phyloP scores from a whole-genome alignment of 2,888 invertebrate species.

The Hybos culiciformis region DNA sequence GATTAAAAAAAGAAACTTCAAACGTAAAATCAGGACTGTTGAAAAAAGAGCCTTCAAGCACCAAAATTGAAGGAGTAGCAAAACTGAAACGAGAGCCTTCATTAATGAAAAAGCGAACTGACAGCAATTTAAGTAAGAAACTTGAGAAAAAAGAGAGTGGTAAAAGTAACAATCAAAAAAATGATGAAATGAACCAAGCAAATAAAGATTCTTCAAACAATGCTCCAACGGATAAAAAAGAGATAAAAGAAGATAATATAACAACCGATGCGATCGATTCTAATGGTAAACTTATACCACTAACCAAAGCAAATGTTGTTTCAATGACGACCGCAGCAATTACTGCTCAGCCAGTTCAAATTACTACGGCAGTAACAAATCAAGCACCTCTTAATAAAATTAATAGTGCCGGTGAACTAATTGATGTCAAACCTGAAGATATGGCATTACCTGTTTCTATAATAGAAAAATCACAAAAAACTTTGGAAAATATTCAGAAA shows the following conservation, averaged over 20 bases:
- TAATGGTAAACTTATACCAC: constrained; percentile 17
- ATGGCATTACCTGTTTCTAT: constrained; percentile 20
- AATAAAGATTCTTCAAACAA: constrained; percentile 3
- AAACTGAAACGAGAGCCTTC: constrained; percentile 24
- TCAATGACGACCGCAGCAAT: constrained; percentile 47
- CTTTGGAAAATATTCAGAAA: constrained; percentile 28
- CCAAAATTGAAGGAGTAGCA: constrained; percentile 8
- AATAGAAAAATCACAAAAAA: constrained; percentile 28
- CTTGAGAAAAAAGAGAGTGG: constrained; percentile 15
- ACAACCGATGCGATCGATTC: not conserved
- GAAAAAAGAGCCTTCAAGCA: not conserved
- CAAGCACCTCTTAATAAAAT: constrained; percentile 34
- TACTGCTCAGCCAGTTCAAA: constrained; percentile 42
- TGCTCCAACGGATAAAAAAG: not conserved
- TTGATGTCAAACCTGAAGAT: constrained; percentile 14
- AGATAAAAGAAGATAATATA: not conserved
- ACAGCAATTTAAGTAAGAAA: constrained; percentile 26
- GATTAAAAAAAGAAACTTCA: constrained; percentile 10
- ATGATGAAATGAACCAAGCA: constrained; percentile 5
- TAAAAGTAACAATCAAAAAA: constrained; percentile 19
- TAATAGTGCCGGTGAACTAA: constrained; percentile 13
- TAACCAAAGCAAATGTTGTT: constrained; percentile 29
- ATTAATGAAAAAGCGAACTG: constrained; percentile 26
- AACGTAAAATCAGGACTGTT: constrained; percentile 9
- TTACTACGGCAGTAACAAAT: constrained; percentile 42